phyloP scores from a whole-genome alignment of 2,797 vertebrate genomes.

The Hybognathus amarus region DNA sequence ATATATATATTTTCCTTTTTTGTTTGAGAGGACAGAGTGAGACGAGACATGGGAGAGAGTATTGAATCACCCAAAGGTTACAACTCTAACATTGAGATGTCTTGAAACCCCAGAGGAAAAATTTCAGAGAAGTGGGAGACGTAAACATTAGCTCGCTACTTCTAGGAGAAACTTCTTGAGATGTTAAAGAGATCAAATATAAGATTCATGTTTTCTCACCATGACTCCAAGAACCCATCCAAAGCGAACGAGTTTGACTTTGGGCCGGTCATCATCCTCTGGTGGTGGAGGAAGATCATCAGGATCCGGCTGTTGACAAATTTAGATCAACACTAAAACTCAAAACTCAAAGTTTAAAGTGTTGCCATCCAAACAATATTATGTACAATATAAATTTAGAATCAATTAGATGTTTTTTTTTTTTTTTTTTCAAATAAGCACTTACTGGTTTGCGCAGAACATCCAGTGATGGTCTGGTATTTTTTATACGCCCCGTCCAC shows the following conservation, averaged over 20 bases:
- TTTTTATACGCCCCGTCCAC: neutral
- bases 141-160: neutral
- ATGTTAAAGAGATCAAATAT: neutral
- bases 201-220: constrained; percentile 61
- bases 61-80: neutral
- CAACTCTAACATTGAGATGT: neutral
- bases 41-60: neutral
- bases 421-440: neutral
- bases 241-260: constrained; percentile 67
- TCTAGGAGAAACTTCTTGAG: neutral
- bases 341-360: no score
- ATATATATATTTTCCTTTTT: neutral
- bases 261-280: constrained; percentile 1
- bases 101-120: neutral
- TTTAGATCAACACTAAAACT: neutral
- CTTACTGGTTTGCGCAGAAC: constrained; percentile 29
- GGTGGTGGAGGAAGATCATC: neutral
- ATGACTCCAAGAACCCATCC: constrained; percentile 78
- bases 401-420: neutral
- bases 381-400: neutral
- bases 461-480: constrained; percentile 20
- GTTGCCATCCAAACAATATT: no score
- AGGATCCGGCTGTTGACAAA: neutral
- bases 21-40: neutral
- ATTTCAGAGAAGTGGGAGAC: neutral